phyloP scores from a whole-genome alignment of 2,113 vertebrate genomes.

The Poeciliopsis occidentalis region DNA sequence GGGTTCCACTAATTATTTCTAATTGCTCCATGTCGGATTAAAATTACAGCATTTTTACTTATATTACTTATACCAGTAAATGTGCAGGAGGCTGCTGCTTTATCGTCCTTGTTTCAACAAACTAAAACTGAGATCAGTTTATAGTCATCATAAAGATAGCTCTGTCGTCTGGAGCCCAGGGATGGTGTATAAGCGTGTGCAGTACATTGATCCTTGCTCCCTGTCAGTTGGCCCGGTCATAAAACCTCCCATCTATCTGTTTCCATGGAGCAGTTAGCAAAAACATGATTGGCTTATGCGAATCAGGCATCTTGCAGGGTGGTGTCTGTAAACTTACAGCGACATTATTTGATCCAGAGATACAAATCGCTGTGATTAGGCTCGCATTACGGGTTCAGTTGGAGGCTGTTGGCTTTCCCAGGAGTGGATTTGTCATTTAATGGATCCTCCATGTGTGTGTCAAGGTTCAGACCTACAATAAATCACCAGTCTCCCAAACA shows the following conservation, averaged over 20 bases:
- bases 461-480: constrained; percentile 12
- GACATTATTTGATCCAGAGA: constrained; percentile 4
- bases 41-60: too few species aligned
- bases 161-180: neutral
- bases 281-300: neutral
- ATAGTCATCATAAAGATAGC: constrained; percentile 55
- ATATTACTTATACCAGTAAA: too few species aligned
- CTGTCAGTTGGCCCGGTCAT: neutral
- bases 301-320: neutral
- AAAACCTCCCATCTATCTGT: constrained; percentile 14
- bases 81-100: too few species aligned
- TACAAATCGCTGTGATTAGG: neutral
- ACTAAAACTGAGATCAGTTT: constrained; percentile 42
- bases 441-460: constrained; percentile 46
- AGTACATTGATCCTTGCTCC: constrained; percentile 15
- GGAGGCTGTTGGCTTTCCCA: constrained; percentile 21
- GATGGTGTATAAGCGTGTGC: neutral
- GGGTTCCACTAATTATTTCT: too few species aligned
- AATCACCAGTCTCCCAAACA: neutral
- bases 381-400: constrained; percentile 4
- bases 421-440: constrained; percentile 17
- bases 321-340: neutral
- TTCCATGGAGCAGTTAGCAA: constrained; percentile 9
- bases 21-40: too few species aligned
- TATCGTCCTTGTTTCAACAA: constrained; percentile 9